Base-by-base conservation (phyloP, 2,113 vertebrate species). In the Caranx ignobilis region DNA sequence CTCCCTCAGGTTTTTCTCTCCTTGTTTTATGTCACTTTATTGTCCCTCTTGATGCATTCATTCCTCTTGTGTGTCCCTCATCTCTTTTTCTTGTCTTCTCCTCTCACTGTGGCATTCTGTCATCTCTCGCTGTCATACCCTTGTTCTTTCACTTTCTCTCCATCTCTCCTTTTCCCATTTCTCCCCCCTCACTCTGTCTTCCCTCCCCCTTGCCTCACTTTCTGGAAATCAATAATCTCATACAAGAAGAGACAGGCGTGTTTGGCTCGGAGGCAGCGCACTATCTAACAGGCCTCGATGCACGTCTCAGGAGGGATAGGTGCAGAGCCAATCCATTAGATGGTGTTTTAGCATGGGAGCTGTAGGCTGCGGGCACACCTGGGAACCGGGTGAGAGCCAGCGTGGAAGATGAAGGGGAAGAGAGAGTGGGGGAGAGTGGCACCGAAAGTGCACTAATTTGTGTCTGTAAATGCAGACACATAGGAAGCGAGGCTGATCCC, bases 201-300 rank as follows among this genome's bases (percentile, higher is more conserved):
- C 35, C 31, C 79, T 37, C 56, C 11, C n/a, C n/a, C 57, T 64
- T 37, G 19, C 83, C 61, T 77, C 66, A 37, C 69, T 54, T 41
- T 70, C 77, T 81, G 16, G 26, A 85, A 81, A 82, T 90, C 88
- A 84, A 91, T 93, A 85, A 84, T 71, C 70, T 87, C 55, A 31
- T 87, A 73, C 66, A 37, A 76, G 83, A 68, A 62, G 74, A 75
- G 79, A 67, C 60, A 21, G 41, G 39, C 62, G 6, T 69, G 60
- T 67, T 67, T 50, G 69, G 63, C 66, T 79, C 1, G 3, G 61
- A 78, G 70, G 75, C 72, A 59, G 73, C 19, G 5, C 50, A 37
- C 37, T 64, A 39, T 67, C 65, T 67, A 16, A 37, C 18, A 15
- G 41, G 47, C 69, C 68, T 86, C 11, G 21, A 55, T 72, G 59